Percentiles rank a stretch among this genome's conserved stretches.
These are phyloP conservation scores for Corydoras maculifer DNA, from an alignment of 2,113 vertebrate genomes.

Conservation along the genomic window DNA sequence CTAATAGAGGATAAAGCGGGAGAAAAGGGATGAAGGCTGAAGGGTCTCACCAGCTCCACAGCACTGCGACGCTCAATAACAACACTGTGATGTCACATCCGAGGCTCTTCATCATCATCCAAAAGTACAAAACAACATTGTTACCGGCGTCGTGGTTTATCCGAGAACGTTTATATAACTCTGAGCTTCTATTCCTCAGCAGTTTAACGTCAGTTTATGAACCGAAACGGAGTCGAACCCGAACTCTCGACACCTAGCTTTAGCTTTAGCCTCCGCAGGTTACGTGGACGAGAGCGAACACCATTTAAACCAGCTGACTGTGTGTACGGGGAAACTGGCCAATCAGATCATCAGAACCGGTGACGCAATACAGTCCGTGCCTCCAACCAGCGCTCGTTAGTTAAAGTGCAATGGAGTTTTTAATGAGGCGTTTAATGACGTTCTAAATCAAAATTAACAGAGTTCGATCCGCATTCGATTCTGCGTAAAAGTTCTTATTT, in stretches of 20 bases:
- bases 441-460: too few relatives aligned
- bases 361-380: not conserved
- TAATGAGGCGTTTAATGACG: too few relatives aligned
- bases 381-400: not conserved
- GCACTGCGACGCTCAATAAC: not conserved
- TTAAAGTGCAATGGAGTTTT: too few relatives aligned
- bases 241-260: not conserved
- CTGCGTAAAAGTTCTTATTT: too few relatives aligned
- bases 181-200: not conserved
- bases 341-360: not conserved
- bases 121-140: not conserved
- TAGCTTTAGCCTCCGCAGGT: constrained; percentile 11
- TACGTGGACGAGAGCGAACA: constrained; percentile 14
- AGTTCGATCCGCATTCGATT: too few relatives aligned
- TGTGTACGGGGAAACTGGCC: not conserved
- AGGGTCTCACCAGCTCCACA: constrained; percentile 21
- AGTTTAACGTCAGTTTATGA: not conserved
- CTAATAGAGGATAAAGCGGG: too few relatives aligned
- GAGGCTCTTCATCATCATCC: constrained; percentile 23
- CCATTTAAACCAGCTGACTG: not conserved
- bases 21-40: not conserved
- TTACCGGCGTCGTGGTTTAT: not conserved
- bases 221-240: not conserved
- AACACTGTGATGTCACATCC: constrained; percentile 1
- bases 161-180: not conserved